Conservation (phyloP, 53 echinoderm and acorn worm genomes). For the Arbacia lixula region DNA sequence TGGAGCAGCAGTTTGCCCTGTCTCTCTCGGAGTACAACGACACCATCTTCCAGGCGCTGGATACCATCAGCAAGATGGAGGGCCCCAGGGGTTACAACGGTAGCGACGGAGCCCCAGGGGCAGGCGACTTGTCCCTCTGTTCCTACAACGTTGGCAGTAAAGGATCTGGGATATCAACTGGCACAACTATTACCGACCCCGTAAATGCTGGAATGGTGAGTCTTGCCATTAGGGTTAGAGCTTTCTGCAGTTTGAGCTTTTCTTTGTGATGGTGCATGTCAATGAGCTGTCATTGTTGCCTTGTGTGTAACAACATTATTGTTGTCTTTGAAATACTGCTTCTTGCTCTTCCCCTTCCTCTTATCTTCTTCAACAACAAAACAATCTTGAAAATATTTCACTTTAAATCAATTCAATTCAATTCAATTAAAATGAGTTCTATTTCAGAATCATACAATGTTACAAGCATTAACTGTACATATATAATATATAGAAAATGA, state of each 20-base stretch:
- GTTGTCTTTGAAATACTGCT: no score
- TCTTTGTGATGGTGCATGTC: background rate
- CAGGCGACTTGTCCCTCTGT: slow-evolving; percentile 69
- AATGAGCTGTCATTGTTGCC: no score
- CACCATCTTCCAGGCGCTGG: slow-evolving; percentile 68
- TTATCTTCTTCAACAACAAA: no score
- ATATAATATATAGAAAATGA: no score
- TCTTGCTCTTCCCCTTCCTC: no score
- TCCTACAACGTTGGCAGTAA: slow-evolving; percentile 12
- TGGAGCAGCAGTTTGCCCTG: slow-evolving; percentile 33
- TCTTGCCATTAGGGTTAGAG: background rate
- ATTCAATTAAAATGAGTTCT: no score
- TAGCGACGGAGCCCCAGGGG: slow-evolving; percentile 60
- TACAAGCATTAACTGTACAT: no score
- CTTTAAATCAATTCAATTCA: no score
- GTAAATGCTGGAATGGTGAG: slow-evolving; percentile 53
- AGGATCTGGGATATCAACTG: background rate
- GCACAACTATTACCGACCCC: slow-evolving; percentile 7
- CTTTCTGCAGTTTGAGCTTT: background rate
- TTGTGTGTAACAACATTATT: no score
- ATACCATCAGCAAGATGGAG: slow-evolving; percentile 79
- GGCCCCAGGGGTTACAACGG: slow-evolving; percentile 84
- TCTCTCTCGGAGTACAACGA: slow-evolving; percentile 47
- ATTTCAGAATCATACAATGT: no score
- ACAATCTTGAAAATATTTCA: no score